Conservation (phyloP, 92 coral and sea anemone species). For the Zoanthus solanderi region DNA sequence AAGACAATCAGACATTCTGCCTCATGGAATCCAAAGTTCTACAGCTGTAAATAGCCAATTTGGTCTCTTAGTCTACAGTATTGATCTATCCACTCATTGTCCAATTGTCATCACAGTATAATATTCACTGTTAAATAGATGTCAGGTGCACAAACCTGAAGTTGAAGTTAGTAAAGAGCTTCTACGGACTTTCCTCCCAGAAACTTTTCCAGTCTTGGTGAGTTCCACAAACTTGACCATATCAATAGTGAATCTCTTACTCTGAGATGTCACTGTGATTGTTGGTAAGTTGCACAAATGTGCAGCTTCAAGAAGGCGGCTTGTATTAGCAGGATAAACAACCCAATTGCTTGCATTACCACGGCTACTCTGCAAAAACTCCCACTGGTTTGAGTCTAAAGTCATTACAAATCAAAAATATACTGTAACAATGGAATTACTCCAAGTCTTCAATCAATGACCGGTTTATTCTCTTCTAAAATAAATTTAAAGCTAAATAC, state of each 20-base stretch:
- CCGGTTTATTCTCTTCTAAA: no score
- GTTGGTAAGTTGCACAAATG: conserved; percentile 60
- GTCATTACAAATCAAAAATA: neutral
- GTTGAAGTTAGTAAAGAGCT: conserved; percentile 50
- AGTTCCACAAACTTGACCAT: conserved; percentile 51
- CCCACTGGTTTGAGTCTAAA: conserved; percentile 44
- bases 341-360: conserved; percentile 75
- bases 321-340: conserved; percentile 71
- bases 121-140: neutral
- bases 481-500: no score
- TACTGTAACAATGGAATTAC: neutral
- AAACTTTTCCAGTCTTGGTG: conserved; percentile 69
- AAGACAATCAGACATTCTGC: no score
- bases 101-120: no score
- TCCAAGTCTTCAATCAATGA: neutral
- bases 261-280: conserved; percentile 64
- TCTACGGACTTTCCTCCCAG: conserved; percentile 72
- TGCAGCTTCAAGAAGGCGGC: conserved; percentile 84
- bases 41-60: no score
- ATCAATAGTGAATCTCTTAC: conserved; percentile 72
- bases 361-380: conserved; percentile 79
- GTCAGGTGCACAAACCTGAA: conserved; percentile 51
- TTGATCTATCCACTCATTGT: no score
- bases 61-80: no score
- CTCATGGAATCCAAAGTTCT: no score